These are phyloP conservation scores for Pipistrellus pipistrellus DNA, from an alignment of 2,797 vertebrate species.

Conservation along the genomic window DNA sequence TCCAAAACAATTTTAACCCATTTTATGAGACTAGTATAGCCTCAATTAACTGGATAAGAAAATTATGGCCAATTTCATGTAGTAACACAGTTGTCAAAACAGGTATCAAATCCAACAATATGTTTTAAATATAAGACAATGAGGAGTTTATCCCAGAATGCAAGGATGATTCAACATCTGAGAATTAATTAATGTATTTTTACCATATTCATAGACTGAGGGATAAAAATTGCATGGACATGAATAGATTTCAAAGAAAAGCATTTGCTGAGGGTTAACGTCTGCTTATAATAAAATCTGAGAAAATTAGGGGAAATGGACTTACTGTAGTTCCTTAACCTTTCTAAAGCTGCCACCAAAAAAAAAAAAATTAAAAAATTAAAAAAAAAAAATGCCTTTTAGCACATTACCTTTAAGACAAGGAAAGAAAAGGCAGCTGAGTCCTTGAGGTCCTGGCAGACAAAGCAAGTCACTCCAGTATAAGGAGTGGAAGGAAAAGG, in stretches of 20 bases:
- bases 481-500: not conserved
- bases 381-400: not conserved
- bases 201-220: not conserved
- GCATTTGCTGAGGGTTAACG: not conserved
- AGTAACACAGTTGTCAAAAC: conserved; percentile 7
- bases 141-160: not conserved
- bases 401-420: not conserved
- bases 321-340: not conserved
- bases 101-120: not conserved
- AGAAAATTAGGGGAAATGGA: conserved; percentile 2
- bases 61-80: not conserved
- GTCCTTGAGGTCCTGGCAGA: not conserved
- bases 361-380: conserved; percentile 14
- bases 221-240: not conserved
- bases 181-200: not conserved
- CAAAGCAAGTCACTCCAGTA: not conserved
- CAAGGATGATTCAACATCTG: not conserved
- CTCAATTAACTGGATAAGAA: conserved; percentile 43
- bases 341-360: not conserved
- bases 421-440: not conserved
- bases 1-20: not conserved
- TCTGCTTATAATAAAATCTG: not conserved
- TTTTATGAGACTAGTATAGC: not conserved
- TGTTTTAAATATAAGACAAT: conserved; percentile 46
- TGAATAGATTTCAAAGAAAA: conserved; percentile 7